Percentiles rank a stretch among this genome's conserved stretches.
These are phyloP conservation scores for Tachysurus fulvidraco DNA, from an alignment of 2,113 vertebrate genomes.

Conservation along the genomic window DNA sequence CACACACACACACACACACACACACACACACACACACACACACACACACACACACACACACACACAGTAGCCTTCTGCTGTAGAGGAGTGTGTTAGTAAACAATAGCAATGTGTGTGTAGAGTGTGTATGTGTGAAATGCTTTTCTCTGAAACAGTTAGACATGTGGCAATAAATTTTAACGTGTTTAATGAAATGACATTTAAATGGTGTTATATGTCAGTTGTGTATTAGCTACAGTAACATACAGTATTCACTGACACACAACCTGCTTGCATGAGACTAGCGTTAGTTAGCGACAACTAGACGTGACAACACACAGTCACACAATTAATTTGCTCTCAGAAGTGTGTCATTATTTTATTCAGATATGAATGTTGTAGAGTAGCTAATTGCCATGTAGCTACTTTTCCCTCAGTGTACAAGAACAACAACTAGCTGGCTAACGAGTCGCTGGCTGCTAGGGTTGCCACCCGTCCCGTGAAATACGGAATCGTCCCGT, in stretches of 20 bases:
- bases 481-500: too few species aligned
- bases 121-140: not conserved
- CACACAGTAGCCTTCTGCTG: not conserved
- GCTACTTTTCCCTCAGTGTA: too few species aligned
- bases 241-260: not conserved
- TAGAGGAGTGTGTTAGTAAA: not conserved
- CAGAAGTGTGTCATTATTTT: not conserved
- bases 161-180: not conserved
- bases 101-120: slow-evolving; percentile 1
- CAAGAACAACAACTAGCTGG: too few species aligned
- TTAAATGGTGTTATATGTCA: not conserved
- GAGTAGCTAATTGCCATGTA: not conserved
- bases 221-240: not conserved
- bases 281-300: not conserved
- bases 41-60: not conserved
- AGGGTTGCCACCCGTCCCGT: too few species aligned
- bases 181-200: not conserved
- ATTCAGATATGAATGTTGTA: not conserved
- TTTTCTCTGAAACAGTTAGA: not conserved
- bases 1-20: not conserved
- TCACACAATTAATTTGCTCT: too few species aligned
- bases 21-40: not conserved
- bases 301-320: too few species aligned
- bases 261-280: not conserved
- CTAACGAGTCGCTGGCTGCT: too few species aligned